These are phyloP conservation scores for Scophthalmus maximus DNA, from an alignment of 2,113 vertebrate species.

Conservation along the genomic window DNA sequence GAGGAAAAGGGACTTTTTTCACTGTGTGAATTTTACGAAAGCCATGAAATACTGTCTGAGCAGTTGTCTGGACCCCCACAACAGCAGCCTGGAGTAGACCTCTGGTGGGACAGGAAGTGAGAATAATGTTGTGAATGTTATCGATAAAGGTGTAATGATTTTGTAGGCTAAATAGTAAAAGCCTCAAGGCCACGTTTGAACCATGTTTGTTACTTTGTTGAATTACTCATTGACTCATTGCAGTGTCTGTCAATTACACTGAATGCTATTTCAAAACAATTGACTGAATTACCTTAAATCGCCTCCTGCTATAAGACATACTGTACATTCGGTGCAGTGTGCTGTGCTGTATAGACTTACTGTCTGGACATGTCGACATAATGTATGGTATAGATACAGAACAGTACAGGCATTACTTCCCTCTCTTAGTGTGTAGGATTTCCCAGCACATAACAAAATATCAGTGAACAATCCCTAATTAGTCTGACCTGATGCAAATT, in stretches of 20 bases:
- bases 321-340: not conserved
- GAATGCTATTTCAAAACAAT: no score
- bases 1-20: not conserved
- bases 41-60: not conserved
- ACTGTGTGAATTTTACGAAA: not conserved
- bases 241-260: not conserved
- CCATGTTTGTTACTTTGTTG: no score
- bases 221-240: not conserved
- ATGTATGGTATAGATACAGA: not conserved
- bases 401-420: constrained; percentile 33
- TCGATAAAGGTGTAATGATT: no score
- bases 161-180: not conserved
- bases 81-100: not conserved
- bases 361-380: not conserved
- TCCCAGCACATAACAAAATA: constrained; percentile 54
- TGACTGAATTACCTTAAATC: not conserved
- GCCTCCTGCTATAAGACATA: not conserved
- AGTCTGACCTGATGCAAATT: constrained; percentile 43
- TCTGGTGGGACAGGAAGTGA: not conserved
- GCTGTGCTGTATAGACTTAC: not conserved
- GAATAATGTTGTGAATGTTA: not conserved
- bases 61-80: not conserved
- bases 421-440: constrained; percentile 43
- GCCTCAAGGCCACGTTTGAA: not conserved
- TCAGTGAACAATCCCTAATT: constrained; percentile 56